phyloP scores from a whole-genome alignment of 2,888 invertebrate species.

The Aleiodes leptofemur region DNA sequence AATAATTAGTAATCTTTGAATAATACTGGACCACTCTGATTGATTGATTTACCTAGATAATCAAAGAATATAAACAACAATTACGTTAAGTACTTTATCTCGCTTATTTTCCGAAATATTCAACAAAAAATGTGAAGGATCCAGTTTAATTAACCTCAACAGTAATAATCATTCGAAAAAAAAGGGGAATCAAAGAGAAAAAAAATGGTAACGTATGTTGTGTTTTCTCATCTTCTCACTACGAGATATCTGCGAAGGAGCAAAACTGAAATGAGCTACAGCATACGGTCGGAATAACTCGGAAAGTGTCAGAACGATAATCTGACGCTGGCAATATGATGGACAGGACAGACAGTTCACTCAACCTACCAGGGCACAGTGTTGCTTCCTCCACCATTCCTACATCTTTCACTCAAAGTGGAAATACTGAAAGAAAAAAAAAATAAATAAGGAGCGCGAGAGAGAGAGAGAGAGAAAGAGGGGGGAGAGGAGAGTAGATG shows the following conservation, averaged over 20 bases:
- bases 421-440: neutral
- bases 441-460: neutral
- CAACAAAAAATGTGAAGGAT: neutral
- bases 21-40: too few relatives aligned
- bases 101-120: too few relatives aligned
- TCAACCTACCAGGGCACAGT: slow-evolving; percentile 55
- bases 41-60: too few relatives aligned
- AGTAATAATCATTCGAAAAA: slow-evolving; percentile 28
- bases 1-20: too few relatives aligned
- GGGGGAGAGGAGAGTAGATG: neutral
- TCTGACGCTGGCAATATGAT: slow-evolving; percentile 75
- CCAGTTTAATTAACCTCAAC: too few relatives aligned
- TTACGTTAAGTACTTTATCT: too few relatives aligned
- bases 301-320: slow-evolving; percentile 76
- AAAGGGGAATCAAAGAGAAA: slow-evolving; percentile 46
- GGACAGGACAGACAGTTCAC: slow-evolving; percentile 69
- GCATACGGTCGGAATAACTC: slow-evolving; percentile 73
- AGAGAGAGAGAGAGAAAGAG: neutral
- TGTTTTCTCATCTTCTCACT: slow-evolving; percentile 44
- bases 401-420: slow-evolving; percentile 46
- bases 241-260: slow-evolving; percentile 41
- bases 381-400: slow-evolving; percentile 49
- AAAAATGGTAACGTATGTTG: slow-evolving; percentile 37
- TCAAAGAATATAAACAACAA: too few relatives aligned
- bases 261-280: slow-evolving; percentile 46